These are phyloP conservation scores for Ornithoptera priamus DNA, from an alignment of 2,888 invertebrate species.

Conservation along the genomic window DNA sequence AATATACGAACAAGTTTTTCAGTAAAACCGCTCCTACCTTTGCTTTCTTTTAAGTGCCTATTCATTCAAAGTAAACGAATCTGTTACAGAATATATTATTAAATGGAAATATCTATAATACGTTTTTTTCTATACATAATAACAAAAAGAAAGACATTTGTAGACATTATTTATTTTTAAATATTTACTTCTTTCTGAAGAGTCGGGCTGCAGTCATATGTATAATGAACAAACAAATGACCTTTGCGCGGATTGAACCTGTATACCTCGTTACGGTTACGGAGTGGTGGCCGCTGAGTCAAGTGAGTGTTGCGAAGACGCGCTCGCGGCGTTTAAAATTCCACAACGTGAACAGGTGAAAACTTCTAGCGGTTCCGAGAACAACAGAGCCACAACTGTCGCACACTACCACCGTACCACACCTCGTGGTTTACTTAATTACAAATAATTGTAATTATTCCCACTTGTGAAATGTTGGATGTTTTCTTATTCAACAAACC, in stretches of 20 bases:
- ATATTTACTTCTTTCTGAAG: too few relatives aligned
- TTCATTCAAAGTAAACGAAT: too few relatives aligned
- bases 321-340: constrained; percentile 16
- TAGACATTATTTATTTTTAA: too few relatives aligned
- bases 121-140: too few relatives aligned
- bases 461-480: not conserved
- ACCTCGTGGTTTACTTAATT: constrained; percentile 5
- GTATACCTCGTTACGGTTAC: not conserved
- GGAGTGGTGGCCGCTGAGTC: not conserved
- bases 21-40: too few relatives aligned
- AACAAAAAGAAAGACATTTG: too few relatives aligned
- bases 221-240: not conserved
- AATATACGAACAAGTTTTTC: too few relatives aligned
- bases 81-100: too few relatives aligned
- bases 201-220: too few relatives aligned
- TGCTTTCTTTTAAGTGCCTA: too few relatives aligned
- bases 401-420: not conserved
- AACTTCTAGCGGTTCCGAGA: constrained; percentile 27
- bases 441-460: constrained; percentile 1
- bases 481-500: too few relatives aligned
- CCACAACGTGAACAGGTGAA: constrained; percentile 21
- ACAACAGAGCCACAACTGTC: constrained; percentile 9
- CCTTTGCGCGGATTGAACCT: not conserved
- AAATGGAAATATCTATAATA: too few relatives aligned
- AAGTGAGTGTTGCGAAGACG: not conserved